A percentile compares a stretch with the other conserved stretches of the same genome.
phyloP scores from a whole-genome alignment of 2,113 vertebrate species.

The Aphyosemion australe region DNA sequence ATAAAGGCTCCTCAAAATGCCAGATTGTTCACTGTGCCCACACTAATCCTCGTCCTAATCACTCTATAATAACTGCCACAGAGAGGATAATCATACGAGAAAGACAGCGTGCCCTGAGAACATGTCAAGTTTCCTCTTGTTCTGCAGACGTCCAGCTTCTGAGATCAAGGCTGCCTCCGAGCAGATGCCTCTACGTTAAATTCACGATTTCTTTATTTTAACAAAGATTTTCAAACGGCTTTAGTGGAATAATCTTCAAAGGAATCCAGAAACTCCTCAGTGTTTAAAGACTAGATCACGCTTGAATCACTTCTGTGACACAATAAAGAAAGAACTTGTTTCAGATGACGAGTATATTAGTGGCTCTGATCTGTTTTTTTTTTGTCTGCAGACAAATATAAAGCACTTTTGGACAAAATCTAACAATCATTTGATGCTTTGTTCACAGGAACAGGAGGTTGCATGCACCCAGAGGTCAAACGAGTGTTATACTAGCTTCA shows the following conservation, averaged over 20 bases:
- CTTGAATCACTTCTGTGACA: not conserved
- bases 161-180: not conserved
- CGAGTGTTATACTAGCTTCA: too few species aligned
- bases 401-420: too few species aligned
- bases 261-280: not conserved
- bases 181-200: not conserved
- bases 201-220: not conserved
- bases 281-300: too few species aligned
- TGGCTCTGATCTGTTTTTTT: too few species aligned
- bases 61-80: slow-evolving; percentile 46
- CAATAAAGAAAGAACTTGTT: not conserved
- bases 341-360: too few species aligned
- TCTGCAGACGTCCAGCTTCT: slow-evolving; percentile 4
- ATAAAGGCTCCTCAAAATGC: slow-evolving; percentile 60
- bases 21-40: slow-evolving; percentile 56
- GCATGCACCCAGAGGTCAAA: too few species aligned
- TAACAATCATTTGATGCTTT: too few species aligned
- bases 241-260: not conserved
- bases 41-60: slow-evolving; percentile 55
- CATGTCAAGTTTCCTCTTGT: slow-evolving; percentile 30
- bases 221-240: not conserved
- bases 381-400: too few species aligned
- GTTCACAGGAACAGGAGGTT: too few species aligned
- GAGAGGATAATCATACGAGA: slow-evolving; percentile 33
- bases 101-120: slow-evolving; percentile 25